Evolutionary conservation across 2,888 invertebrate species (phyloP).

Genomic region (Eristalis pertinax): DNA sequence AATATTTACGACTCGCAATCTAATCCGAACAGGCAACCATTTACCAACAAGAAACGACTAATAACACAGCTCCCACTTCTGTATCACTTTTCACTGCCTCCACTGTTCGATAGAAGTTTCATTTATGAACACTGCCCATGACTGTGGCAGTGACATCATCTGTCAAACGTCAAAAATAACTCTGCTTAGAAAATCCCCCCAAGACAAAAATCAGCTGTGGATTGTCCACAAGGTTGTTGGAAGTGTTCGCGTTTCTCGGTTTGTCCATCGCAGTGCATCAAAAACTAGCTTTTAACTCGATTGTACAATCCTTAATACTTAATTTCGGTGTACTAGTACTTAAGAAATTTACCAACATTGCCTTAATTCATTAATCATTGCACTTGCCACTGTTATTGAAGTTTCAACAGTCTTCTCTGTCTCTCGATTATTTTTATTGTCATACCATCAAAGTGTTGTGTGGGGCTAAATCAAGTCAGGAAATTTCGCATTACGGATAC

Average conservation of each 20-base stretch:
- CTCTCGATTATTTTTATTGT: not conserved
- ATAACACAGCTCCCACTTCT: too few species aligned
- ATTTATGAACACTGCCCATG: not conserved
- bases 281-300: not conserved
- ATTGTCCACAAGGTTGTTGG: not conserved
- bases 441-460: slow-evolving; percentile 2
- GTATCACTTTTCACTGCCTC: not conserved
- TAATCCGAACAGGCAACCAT: too few species aligned
- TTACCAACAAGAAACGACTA: too few species aligned
- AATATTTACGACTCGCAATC: too few species aligned
- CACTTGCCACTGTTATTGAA: not conserved
- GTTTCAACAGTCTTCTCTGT: not conserved
- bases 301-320: slow-evolving; percentile 19
- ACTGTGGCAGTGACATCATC: slow-evolving; percentile 11
- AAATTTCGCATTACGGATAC: slow-evolving; percentile 10
- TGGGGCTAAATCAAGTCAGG: not conserved
- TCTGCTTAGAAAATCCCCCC: not conserved
- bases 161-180: slow-evolving; percentile 26
- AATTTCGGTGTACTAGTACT: slow-evolving; percentile 8
- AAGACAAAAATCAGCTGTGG: slow-evolving; percentile 28
- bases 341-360: slow-evolving; percentile 10
- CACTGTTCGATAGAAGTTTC: not conserved
- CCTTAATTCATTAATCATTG: not conserved
- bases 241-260: slow-evolving; percentile 11
- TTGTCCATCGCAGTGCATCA: not conserved